Percentiles rank a stretch among this genome's conserved stretches.
Evolutionary conservation across 2,797 vertebrate genomes (phyloP).

Genomic region (Esox masquinongy): DNA sequence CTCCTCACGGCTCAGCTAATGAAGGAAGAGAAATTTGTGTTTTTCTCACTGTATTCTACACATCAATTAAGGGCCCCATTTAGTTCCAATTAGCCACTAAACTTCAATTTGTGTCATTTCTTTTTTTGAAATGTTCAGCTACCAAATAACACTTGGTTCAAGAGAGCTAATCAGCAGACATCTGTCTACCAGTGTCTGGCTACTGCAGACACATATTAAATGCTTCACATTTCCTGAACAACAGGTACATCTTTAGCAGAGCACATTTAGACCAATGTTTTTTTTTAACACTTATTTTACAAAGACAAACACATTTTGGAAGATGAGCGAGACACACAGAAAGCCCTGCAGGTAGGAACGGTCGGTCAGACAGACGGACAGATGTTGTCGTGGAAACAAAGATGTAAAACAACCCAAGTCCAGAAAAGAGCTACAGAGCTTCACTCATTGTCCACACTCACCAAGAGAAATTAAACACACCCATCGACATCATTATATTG

Average conservation of each 20-base stretch:
- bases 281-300: not conserved
- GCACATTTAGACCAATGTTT: not conserved
- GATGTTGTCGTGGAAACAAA: not conserved
- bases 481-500: not conserved
- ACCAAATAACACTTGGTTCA: conserved; percentile 43
- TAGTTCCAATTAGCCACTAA: conserved; percentile 76
- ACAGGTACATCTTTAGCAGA: not conserved
- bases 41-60: conserved; percentile 68
- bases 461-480: not conserved
- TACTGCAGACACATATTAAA: conserved; percentile 15
- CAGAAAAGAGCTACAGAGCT: not conserved
- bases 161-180: conserved; percentile 45
- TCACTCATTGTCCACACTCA: not conserved
- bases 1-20: conserved; percentile 63
- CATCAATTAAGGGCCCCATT: conserved; percentile 75
- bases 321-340: not conserved
- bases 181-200: conserved; percentile 43
- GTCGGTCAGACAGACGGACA: not conserved
- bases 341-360: too few species aligned
- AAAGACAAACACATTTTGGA: not conserved
- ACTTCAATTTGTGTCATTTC: conserved; percentile 73
- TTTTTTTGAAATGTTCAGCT: conserved; percentile 61
- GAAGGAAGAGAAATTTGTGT: conserved; percentile 79
- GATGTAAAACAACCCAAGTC: not conserved
- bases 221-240: not conserved